Percentiles rank a stretch among this genome's conserved stretches.
phyloP scores from a whole-genome alignment of 53 echinoderm and acorn worm genomes.

The Echinometra lucunter region DNA sequence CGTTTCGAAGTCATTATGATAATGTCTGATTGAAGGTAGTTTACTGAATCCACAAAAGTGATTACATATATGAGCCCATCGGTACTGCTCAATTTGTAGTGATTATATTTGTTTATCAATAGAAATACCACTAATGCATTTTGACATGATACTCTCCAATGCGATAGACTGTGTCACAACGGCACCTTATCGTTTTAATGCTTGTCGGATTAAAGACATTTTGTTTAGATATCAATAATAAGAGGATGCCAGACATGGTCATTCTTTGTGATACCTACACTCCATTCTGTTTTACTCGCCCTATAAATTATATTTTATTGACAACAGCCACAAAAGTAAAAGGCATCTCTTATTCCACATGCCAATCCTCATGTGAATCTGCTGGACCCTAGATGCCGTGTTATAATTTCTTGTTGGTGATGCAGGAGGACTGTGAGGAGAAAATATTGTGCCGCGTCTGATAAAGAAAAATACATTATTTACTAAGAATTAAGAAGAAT shows the following conservation, averaged over 20 bases:
- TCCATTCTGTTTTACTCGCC: background rate
- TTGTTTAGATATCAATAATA: background rate
- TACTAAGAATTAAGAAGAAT: background rate
- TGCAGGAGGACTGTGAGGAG: too few relatives aligned
- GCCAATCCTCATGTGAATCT: too few relatives aligned
- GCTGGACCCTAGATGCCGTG: too few relatives aligned
- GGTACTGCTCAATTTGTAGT: constrained; percentile 33
- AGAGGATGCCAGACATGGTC: background rate
- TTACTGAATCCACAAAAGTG: constrained; percentile 45
- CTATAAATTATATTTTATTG: background rate
- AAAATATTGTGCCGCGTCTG: background rate
- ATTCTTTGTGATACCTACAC: background rate
- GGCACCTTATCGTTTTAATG: constrained; percentile 4
- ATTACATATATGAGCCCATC: background rate
- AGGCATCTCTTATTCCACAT: too few relatives aligned
- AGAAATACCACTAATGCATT: constrained; percentile 2
- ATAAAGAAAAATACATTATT: background rate
- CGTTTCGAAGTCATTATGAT: constrained; percentile 48
- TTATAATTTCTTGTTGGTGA: too few relatives aligned
- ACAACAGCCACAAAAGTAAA: background rate
- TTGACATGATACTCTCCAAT: background rate
- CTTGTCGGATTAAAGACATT: constrained; percentile 6
- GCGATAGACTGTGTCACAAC: background rate
- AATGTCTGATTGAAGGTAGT: constrained; percentile 5
- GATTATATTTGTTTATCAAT: constrained; percentile 36